phyloP scores from a whole-genome alignment of 2,797 vertebrate species.

The Gallinago stenura region DNA sequence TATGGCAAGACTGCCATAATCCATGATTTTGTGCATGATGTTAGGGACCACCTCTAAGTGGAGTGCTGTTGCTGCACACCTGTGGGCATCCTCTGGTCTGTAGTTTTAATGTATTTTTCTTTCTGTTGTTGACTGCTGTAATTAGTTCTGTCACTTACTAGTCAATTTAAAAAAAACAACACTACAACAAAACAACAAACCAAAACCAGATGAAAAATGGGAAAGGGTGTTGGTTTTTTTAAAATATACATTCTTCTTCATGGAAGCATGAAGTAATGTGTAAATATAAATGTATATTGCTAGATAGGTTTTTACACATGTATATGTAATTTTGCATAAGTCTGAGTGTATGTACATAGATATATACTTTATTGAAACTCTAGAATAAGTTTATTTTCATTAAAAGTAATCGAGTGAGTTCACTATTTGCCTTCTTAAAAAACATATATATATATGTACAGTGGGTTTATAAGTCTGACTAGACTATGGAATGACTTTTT shows the following conservation, averaged over 20 bases:
- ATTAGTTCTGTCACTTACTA: not conserved
- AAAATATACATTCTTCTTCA: not conserved
- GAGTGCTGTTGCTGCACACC: not conserved
- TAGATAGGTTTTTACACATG: fast-evolving
- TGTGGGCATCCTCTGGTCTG: not conserved
- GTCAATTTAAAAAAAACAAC: not conserved
- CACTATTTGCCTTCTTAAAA: not conserved
- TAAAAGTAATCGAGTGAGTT: not conserved
- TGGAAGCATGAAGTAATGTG: not conserved
- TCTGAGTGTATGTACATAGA: not conserved
- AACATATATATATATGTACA: not conserved
- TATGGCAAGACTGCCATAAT: not conserved
- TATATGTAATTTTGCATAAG: not conserved
- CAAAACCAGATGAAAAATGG: not conserved
- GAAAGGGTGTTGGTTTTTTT: not conserved
- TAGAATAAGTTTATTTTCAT: not conserved
- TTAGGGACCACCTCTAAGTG: not conserved
- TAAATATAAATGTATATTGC: not conserved
- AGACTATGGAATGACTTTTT: not conserved
- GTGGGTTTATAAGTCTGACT: not conserved
- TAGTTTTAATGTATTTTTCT: not conserved
- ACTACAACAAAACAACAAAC: not conserved
- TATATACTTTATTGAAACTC: not conserved
- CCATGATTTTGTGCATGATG: not conserved
- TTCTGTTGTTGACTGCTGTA: not conserved